Percentiles rank a stretch among this genome's conserved stretches.
Evolutionary conservation across 2,888 invertebrate genomes (phyloP).

Genomic region (Leptopilina drosophilae): DNA sequence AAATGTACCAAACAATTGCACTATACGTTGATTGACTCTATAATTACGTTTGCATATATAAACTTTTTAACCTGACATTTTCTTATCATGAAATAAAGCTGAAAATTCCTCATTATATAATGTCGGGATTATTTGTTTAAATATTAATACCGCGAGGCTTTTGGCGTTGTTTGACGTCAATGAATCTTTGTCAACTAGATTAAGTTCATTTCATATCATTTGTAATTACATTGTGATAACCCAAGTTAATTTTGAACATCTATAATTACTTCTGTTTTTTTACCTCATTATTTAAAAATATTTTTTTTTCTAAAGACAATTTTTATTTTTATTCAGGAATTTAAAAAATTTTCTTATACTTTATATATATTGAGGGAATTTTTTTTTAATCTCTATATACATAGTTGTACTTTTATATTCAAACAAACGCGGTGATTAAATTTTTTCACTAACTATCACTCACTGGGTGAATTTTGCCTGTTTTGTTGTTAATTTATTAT

Average conservation of each 20-base stretch:
- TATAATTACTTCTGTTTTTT: constrained; percentile 9
- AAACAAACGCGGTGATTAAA: no score
- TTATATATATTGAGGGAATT: no score
- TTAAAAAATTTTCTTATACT: no score
- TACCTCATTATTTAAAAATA: no score
- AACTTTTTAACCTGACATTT: not conserved
- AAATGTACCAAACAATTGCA: no score
- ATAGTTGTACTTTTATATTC: no score
- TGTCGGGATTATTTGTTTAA: not conserved
- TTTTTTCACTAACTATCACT: no score
- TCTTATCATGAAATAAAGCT: constrained; percentile 3
- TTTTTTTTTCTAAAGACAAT: no score
- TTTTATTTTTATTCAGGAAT: no score
- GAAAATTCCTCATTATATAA: not conserved
- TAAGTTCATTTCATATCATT: constrained; percentile 21
- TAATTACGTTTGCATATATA: not conserved
- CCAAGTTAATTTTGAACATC: constrained; percentile 14
- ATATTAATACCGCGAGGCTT: constrained; percentile 17
- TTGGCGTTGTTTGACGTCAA: constrained; percentile 22
- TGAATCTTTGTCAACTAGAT: constrained; percentile 35
- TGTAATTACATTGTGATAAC: constrained; percentile 11
- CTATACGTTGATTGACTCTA: no score
- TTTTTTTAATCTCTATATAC: no score
- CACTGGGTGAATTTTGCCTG: not conserved
- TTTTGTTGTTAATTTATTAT: not conserved